phyloP scores from a whole-genome alignment of 1,140 invertebrate genomes.

The Dreissena rostriformis region DNA sequence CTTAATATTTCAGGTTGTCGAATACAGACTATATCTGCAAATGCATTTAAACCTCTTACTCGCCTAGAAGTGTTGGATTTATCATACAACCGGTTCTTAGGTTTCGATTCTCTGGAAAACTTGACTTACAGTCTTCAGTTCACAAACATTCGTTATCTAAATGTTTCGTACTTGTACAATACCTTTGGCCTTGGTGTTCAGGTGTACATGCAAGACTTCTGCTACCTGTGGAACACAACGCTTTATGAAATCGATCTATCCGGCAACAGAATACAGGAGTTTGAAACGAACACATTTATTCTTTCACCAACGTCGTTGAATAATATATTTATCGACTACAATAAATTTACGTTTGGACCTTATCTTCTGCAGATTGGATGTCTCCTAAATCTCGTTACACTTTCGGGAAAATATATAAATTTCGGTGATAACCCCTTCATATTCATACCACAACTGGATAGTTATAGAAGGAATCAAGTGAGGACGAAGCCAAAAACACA shows the following conservation, averaged over 20 bases:
- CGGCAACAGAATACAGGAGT: not conserved
- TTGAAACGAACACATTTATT: constrained; percentile 22
- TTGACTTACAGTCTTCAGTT: constrained; percentile 35
- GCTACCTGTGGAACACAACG: constrained; percentile 46
- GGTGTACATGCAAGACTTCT: not conserved
- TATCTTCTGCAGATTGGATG: constrained; percentile 16
- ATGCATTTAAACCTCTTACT: constrained; percentile 14
- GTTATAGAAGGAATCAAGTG: too few relatives aligned
- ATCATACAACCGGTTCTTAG: constrained; percentile 24
- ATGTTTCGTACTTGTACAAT: constrained; percentile 15
- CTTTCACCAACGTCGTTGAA: constrained; percentile 46
- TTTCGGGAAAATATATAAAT: constrained; percentile 14
- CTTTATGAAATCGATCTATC: constrained; percentile 5
- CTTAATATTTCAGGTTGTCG: constrained; percentile 34
- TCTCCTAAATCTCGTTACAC: not conserved
- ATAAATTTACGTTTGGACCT: constrained; percentile 37
- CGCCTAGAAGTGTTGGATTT: constrained; percentile 42
- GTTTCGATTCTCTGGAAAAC: constrained; percentile 27
- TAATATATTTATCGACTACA: constrained; percentile 17
- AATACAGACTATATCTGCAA: constrained; percentile 21
- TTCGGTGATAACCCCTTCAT: not conserved
- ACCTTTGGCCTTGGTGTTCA: not conserved
- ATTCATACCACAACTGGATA: not conserved
- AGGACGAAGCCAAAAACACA: not conserved
- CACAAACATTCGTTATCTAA: constrained; percentile 25